Base-by-base conservation (phyloP, 2,888 invertebrate species). In the Rugalucina vietnamica region DNA sequence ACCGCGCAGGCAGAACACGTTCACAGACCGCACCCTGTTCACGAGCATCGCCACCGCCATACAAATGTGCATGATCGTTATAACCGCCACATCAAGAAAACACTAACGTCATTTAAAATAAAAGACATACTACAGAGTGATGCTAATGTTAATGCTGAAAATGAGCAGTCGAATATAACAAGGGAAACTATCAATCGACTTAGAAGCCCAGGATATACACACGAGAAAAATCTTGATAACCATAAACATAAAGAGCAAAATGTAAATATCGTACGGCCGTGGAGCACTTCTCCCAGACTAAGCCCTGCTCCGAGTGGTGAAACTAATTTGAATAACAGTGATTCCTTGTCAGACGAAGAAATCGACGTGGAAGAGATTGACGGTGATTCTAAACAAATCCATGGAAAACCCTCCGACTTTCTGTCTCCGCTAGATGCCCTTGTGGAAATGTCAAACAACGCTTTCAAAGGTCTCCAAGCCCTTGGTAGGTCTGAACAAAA, bases 381-480 rank as follows among this genome's bases (percentile, higher is more conserved):
- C n/a, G 86, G 84, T 18, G 82, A 81, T 5, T 50, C 24, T 27
- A 71, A 54, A 32, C 89, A 90, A 36, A 90, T 88, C 36, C 85
- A 90, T 69, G 77, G 82, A 3, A 69, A 75, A 29, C 79, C 49
- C 27, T 69, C 39, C 3, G 78, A 87, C 32, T 39, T 82, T 29
- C 90, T 91, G 36, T 98, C 98, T 2, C 99, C 98, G 0, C 96
- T 99, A 90, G 99, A 99, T 94, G 99, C 99, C 0, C 96, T 99
- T 65, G 98, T 99, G 95, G 98, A 99, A 95, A 98, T 99, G 98
- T 98, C 99, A 90, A 98, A 98, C 95, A 99, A 99, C 96, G 98
- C 98, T 85, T 99, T 99, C 95, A 98, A 98, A 94, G 98, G 98
- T 77, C 96, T 97, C 91, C 97, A 97, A 37, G 88, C 34, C 70